These are phyloP conservation scores for Caiman crocodilus DNA, from an alignment of 2,797 vertebrate species.

Conservation along the genomic window DNA sequence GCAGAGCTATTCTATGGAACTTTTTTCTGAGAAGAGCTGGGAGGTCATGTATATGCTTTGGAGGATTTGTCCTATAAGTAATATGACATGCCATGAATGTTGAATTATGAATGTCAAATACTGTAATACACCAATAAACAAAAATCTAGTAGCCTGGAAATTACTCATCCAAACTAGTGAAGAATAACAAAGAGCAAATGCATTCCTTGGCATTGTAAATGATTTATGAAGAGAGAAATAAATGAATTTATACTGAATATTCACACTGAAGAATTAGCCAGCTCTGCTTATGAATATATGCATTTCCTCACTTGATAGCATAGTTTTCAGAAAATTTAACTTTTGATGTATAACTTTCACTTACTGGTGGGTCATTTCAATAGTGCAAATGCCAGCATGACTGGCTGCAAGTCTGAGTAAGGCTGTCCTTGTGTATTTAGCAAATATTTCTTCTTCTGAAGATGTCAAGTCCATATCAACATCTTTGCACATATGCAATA, in stretches of 20 bases:
- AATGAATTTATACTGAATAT: neutral
- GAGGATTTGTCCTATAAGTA: no score
- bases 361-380: neutral
- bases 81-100: no score
- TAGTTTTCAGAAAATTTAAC: neutral
- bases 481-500: accelerated
- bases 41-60: no score
- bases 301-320: neutral
- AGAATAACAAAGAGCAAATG: no score
- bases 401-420: neutral
- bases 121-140: no score
- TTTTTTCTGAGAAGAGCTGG: no score
- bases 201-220: neutral
- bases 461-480: neutral
- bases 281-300: neutral
- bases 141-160: no score
- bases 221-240: neutral
- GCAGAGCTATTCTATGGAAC: no score
- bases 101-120: no score
- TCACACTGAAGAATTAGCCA: neutral
- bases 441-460: neutral
- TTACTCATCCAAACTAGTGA: no score
- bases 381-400: neutral
- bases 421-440: neutral
- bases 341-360: neutral